Evolutionary conservation across 2,888 invertebrate genomes (phyloP).

Genomic region (Caenorhabditis wallacei): DNA sequence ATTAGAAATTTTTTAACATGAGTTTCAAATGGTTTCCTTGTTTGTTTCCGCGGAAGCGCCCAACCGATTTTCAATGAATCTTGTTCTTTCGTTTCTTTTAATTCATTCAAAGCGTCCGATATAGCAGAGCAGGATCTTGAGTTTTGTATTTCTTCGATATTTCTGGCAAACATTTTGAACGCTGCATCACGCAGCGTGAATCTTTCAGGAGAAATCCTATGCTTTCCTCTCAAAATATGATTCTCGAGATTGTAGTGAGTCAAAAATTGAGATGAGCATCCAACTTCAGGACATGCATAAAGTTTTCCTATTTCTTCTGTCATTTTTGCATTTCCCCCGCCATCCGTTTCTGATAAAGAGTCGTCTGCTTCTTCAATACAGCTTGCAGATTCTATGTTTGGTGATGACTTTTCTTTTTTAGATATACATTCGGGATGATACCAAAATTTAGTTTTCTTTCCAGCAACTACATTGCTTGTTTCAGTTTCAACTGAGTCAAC

Average conservation of each 20-base stretch:
- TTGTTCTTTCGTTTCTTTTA: neutral
- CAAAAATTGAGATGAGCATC: neutral
- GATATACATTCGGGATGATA: neutral
- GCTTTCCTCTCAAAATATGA: neutral
- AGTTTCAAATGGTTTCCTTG: neutral
- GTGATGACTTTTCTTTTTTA: neutral
- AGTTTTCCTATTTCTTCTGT: neutral
- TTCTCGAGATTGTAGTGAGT: constrained; percentile 1
- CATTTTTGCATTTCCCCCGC: too few species aligned
- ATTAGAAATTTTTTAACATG: neutral
- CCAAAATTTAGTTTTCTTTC: constrained; percentile 6
- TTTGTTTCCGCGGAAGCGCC: neutral
- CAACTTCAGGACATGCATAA: neutral
- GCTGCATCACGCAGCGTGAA: neutral
- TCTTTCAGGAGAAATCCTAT: constrained; percentile 1
- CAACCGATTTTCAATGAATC: neutral
- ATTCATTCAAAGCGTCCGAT: neutral
- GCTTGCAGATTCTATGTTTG: too few species aligned
- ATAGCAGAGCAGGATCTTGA: neutral
- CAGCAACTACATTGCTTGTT: neutral
- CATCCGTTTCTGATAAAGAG: neutral
- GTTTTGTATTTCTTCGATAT: neutral
- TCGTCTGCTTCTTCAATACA: neutral
- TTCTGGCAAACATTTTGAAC: neutral
- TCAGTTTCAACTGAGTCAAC: neutral